A percentile compares a stretch with the other conserved stretches of the same genome.
phyloP scores from a whole-genome alignment of 2,888 invertebrate genomes.

The Noctua pronuba region DNA sequence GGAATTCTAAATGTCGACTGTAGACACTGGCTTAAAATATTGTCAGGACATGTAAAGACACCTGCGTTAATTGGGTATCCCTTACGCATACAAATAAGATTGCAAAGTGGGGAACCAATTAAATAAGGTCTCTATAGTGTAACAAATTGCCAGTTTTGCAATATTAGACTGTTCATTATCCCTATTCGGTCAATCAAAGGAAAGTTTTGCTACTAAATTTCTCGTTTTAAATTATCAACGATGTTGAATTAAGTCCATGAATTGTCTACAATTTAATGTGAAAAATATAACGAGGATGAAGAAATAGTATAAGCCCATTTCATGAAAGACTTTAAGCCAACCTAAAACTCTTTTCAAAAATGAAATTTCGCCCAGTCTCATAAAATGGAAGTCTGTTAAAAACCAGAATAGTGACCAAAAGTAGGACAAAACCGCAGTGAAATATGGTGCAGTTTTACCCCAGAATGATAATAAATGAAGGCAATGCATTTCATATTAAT shows the following conservation, averaged over 20 bases:
- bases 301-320: slow-evolving; percentile 16
- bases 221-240: neutral
- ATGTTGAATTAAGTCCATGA: neutral
- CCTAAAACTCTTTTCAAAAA: slow-evolving; percentile 28
- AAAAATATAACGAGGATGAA: neutral
- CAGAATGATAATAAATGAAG: slow-evolving; percentile 59
- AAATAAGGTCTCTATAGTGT: neutral
- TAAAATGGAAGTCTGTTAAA: slow-evolving; percentile 38
- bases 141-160: neutral
- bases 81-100: neutral
- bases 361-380: slow-evolving; percentile 25
- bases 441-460: slow-evolving; percentile 60
- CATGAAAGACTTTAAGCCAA: slow-evolving; percentile 18
- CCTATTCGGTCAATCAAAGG: neutral
- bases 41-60: slow-evolving; percentile 2
- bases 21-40: neutral
- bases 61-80: neutral
- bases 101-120: slow-evolving; percentile 10
- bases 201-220: neutral
- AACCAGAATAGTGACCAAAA: slow-evolving; percentile 43
- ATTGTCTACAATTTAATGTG: neutral
- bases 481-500: slow-evolving; percentile 60
- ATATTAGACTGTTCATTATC: neutral
- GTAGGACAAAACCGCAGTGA: slow-evolving; percentile 46
- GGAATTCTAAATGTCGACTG: neutral